Conservation (phyloP, 2,113 vertebrate species). For the Hydrolagus affinis region DNA sequence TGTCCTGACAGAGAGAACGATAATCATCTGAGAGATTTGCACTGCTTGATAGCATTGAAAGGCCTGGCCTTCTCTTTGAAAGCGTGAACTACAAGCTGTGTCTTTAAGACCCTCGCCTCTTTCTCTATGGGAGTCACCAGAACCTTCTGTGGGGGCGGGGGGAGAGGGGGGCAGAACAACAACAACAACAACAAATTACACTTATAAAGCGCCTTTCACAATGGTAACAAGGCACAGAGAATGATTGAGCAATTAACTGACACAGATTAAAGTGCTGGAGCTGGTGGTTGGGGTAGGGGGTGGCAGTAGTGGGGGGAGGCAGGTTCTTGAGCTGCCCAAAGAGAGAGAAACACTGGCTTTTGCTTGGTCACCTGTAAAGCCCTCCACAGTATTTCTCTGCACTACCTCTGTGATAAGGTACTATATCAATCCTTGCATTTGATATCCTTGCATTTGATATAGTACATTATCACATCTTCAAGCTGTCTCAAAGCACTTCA, state of each 20-base stretch:
- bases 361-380: conserved; percentile 7
- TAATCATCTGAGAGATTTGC: conserved; percentile 39
- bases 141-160: neutral
- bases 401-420: neutral
- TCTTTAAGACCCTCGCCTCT: conserved; percentile 14
- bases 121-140: conserved; percentile 31
- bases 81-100: conserved; percentile 6
- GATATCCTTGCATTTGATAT: too few species aligned
- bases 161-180: too few species aligned
- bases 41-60: conserved; percentile 37
- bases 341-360: too few species aligned
- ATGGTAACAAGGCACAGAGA: conserved; percentile 40
- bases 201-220: too few species aligned
- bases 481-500: too few species aligned
- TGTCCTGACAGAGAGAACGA: conserved; percentile 37
- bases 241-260: conserved; percentile 41
- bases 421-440: too few species aligned
- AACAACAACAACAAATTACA: too few species aligned
- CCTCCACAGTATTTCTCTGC: neutral
- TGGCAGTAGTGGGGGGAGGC: neutral
- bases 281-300: too few species aligned
- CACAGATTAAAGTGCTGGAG: conserved; percentile 39
- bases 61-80: conserved; percentile 28
- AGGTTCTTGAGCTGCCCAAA: too few species aligned
- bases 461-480: too few species aligned